A percentile compares a stretch with the other conserved stretches of the same genome.
Conservation (phyloP, 2,113 vertebrate genomes). For the Catharus minimus region DNA sequence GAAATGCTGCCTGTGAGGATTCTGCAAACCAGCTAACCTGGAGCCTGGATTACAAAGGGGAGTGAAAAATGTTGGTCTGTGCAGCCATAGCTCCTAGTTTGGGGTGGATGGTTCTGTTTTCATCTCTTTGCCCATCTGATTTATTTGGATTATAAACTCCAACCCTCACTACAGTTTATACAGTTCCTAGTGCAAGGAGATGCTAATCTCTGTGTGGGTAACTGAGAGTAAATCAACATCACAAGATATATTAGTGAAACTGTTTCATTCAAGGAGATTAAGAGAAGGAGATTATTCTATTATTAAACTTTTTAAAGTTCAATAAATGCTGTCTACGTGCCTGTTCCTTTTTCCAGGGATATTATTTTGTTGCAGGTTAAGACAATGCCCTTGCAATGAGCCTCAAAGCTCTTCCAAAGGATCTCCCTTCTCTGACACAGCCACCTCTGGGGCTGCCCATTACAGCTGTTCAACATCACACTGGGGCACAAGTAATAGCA, state of each 20-base stretch:
- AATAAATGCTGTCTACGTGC: not conserved
- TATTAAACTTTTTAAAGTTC: not conserved
- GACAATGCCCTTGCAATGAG: not conserved
- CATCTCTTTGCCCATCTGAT: not conserved
- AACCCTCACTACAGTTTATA: not conserved
- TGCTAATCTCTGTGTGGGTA: not conserved
- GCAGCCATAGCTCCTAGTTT: not conserved
- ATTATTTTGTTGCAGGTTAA: not conserved
- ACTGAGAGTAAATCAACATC: constrained; percentile 4
- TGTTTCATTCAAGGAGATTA: constrained; percentile 1
- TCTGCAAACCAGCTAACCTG: not conserved
- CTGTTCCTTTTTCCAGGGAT: not conserved
- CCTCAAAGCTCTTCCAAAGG: not conserved
- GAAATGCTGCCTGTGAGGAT: not conserved
- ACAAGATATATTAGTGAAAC: not conserved
- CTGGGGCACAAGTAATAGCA: not conserved
- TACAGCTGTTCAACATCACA: constrained; percentile 23
- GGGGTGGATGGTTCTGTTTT: not conserved
- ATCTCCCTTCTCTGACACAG: not conserved
- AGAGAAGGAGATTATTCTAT: not conserved
- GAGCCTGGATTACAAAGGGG: not conserved
- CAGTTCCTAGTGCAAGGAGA: not conserved
- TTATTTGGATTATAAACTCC: not conserved
- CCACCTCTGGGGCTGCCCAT: not conserved
- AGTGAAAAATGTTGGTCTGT: not conserved